Evolutionary conservation across 2,888 invertebrate genomes (phyloP), one percentile per base, ranked within the genome.

Genomic region (Gandaritis pyraliata): DNA sequence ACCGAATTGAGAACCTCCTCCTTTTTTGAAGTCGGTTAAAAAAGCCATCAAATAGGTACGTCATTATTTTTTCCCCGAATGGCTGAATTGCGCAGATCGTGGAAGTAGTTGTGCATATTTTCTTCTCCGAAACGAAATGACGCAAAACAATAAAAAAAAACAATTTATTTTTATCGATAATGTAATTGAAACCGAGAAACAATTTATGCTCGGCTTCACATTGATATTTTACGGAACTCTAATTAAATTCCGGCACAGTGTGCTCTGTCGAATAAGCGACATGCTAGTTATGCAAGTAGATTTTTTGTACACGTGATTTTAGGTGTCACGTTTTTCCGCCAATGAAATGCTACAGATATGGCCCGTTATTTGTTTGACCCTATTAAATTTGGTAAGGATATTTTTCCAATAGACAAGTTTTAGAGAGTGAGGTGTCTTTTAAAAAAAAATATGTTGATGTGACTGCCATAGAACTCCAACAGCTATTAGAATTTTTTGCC

Each of bases 261-360:
- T 47, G 23, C 33, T 45, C 58, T 55, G 46, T 29, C 38, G 36
- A 54, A 46, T 52, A 46, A 36, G 43, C 13, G 43, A 45, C 33
- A 59, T 56, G 56, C 56, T 45, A 36, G 76, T 76, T 75, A 78
- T 70, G 73, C 78, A 77, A 76, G 69, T 66, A 70, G 75, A 76
- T 73, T 76, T 74, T 69, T 70, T 65, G 64, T 66, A 68, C 62
- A 71, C 65, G 51, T 58, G 58, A 61, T 43, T 45, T 39, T 13
- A 13, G 46, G 39, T 47, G 70, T 74, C 75, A 74, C 74, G 72
- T 73, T 41, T n/a, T 66, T 67, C 62, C 76, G 63, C 62, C 74
- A 69, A 83, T 86, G 86, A 85, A 81, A 88, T 90, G 88, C 86
- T 78, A 81, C 73, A 72, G 61, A 72, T 78, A 76, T 82, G 79